phyloP scores from a whole-genome alignment of 2,797 vertebrate genomes.

The Xenopus petersii region DNA sequence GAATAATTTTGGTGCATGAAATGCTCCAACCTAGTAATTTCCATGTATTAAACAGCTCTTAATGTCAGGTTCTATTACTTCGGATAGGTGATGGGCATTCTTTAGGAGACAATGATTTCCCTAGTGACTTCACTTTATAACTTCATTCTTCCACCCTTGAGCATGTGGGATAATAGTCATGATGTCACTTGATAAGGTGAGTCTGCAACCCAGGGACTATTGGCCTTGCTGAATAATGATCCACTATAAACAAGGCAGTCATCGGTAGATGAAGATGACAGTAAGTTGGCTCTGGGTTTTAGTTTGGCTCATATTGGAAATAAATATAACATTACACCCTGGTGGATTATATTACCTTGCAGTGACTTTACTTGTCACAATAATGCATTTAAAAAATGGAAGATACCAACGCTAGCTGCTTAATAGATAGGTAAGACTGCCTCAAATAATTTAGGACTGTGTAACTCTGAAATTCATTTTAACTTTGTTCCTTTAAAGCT shows the following conservation, averaged over 20 bases:
- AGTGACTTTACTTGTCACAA: constrained; percentile 56
- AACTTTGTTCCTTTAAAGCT: constrained; percentile 5
- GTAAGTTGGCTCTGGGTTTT: constrained; percentile 56
- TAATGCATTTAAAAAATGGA: constrained; percentile 48
- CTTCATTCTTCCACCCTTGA: constrained; percentile 32
- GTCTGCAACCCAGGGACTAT: constrained; percentile 53
- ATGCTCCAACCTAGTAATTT: constrained; percentile 28
- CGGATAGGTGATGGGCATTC: constrained; percentile 42
- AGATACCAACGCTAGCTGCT: neutral
- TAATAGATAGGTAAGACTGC: neutral
- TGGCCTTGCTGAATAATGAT: constrained; percentile 51
- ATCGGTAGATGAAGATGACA: constrained; percentile 52
- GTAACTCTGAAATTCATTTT: constrained; percentile 3
- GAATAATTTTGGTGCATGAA: constrained; percentile 18
- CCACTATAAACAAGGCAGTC: constrained; percentile 58
- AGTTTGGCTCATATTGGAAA: constrained; percentile 62
- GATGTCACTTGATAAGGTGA: constrained; percentile 57
- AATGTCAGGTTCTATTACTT: constrained; percentile 47
- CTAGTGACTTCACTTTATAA: constrained; percentile 25
- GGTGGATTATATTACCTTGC: constrained; percentile 55
- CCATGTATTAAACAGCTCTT: constrained; percentile 38
- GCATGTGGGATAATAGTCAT: constrained; percentile 45
- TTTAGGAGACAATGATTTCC: constrained; percentile 47
- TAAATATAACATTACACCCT: constrained; percentile 56
- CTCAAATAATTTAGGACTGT: constrained; percentile 15